Conservation (phyloP, 1,140 invertebrate genomes). For the Drosophila equinoxialis region DNA sequence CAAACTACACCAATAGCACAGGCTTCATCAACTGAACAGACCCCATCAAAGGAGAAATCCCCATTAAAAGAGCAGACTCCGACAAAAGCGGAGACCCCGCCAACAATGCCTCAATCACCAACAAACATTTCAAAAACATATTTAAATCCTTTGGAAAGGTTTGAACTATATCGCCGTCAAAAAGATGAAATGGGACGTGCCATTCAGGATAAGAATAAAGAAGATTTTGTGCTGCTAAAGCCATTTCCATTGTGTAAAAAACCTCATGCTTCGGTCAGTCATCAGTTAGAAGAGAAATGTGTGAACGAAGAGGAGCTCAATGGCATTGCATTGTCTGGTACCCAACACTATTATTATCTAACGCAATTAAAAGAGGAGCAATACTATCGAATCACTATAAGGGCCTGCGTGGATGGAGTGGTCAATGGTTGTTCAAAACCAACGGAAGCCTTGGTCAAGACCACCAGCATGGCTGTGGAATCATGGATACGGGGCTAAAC, state of each 20-base stretch:
- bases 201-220: conserved; percentile 48
- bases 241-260: conserved; percentile 42
- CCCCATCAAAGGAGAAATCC: no score
- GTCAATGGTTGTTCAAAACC: conserved; percentile 69
- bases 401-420: conserved; percentile 62
- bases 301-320: conserved; percentile 31
- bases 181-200: conserved; percentile 28
- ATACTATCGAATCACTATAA: conserved; percentile 58
- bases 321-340: conserved; percentile 43
- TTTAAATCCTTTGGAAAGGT: conserved; percentile 3
- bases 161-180: conserved; percentile 32
- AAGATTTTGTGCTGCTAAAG: conserved; percentile 41
- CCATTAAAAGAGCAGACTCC: no score
- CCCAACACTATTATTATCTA: conserved; percentile 46
- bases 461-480: conserved; percentile 49
- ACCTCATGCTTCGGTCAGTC: conserved; percentile 34
- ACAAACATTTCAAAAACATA: no score
- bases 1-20: no score
- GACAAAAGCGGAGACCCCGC: no score
- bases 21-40: no score
- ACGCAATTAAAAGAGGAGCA: conserved; percentile 35
- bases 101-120: no score
- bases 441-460: conserved; percentile 36
- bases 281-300: conserved; percentile 64
- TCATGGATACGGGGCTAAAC: conserved; percentile 39